Evolutionary conservation across 2,797 vertebrate genomes (phyloP).

Genomic region (Phoeniculus purpureus): DNA sequence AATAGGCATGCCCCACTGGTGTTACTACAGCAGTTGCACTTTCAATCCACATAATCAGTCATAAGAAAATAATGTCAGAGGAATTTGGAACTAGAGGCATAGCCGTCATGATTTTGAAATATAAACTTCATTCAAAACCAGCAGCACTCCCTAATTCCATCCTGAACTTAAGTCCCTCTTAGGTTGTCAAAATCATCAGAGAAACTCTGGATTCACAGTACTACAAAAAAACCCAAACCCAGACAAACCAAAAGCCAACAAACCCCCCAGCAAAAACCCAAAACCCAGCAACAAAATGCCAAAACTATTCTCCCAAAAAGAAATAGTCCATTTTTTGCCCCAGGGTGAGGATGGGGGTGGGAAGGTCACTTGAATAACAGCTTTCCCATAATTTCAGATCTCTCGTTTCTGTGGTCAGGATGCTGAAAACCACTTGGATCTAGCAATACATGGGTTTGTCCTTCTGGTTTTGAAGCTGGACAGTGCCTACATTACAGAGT

Average conservation of each 20-base stretch:
- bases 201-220: not conserved
- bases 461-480: not conserved
- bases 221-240: not conserved
- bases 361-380: not conserved
- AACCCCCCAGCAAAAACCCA: not conserved
- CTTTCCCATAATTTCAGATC: not conserved
- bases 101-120: not conserved
- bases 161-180: not conserved
- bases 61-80: not conserved
- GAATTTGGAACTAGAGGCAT: not conserved
- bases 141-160: not conserved
- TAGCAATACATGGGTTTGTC: not conserved
- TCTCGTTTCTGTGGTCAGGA: not conserved
- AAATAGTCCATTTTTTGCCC: not conserved
- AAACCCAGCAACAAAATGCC: not conserved
- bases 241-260: not conserved
- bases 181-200: not conserved
- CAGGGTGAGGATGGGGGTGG: accelerated
- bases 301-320: not conserved
- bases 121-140: not conserved
- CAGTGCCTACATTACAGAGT: not conserved
- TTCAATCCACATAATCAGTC: not conserved
- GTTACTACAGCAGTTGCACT: not conserved
- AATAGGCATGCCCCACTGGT: not conserved
- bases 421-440: not conserved